Conservation (phyloP, 1,140 invertebrate genomes). For the Dendroctonus valens region DNA sequence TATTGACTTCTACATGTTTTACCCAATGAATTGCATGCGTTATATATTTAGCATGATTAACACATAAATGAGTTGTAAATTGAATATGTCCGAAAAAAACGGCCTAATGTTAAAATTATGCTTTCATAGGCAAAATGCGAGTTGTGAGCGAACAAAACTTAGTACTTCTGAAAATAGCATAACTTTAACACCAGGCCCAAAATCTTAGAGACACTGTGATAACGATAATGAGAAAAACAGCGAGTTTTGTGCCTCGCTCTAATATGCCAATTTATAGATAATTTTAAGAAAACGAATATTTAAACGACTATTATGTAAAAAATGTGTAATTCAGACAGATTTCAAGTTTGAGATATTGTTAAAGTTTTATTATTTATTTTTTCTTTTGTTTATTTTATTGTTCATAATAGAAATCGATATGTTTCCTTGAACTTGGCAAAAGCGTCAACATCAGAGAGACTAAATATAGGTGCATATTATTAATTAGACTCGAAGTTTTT, state of each 20-base stretch:
- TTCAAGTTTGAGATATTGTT: no score
- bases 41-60: no score
- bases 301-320: slow-evolving; percentile 19
- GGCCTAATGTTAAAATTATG: slow-evolving; percentile 21
- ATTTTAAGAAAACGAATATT: slow-evolving; percentile 13
- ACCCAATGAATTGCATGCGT: neutral
- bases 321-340: neutral
- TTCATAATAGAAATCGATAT: slow-evolving; percentile 4
- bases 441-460: slow-evolving; percentile 11
- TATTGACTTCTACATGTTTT: slow-evolving; percentile 7
- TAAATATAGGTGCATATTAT: slow-evolving; percentile 30
- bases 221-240: slow-evolving; percentile 17
- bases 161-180: slow-evolving; percentile 10
- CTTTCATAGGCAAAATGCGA: slow-evolving; percentile 21
- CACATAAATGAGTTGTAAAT: no score
- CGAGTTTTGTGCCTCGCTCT: slow-evolving; percentile 15
- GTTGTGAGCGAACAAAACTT: slow-evolving; percentile 31
- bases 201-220: slow-evolving; percentile 24
- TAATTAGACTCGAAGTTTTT: no score
- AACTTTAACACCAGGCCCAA: slow-evolving; percentile 20
- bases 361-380: neutral
- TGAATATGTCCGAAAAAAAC: neutral
- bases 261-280: neutral
- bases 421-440: neutral
- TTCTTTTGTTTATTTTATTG: slow-evolving; percentile 8